Evolutionary conservation across 37 sponge, comb jelly and placozoan species (phyloP), one percentile per base, ranked within the genome.

Genomic region (Oscarella lobularis): DNA sequence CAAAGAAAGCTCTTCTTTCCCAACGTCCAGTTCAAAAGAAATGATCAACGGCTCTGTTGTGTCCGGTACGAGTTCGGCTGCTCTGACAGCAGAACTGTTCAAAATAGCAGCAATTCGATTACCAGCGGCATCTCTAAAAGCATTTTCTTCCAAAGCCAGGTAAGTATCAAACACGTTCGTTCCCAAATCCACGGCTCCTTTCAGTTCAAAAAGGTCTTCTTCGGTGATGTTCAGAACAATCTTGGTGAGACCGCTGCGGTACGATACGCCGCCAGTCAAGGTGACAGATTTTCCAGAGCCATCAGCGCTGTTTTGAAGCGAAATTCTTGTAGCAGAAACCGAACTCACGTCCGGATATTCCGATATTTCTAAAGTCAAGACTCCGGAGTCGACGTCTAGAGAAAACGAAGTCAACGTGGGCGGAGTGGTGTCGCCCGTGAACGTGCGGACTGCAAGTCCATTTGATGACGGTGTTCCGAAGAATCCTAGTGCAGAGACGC

Each of bases 361-460:
- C 30, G 82, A 76, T 74, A 94, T 89, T 31, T 83, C 40, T 0
- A 94, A 38, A 37, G 77, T 77, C 76, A 94, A 77, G 39, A 60
- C 66, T 3, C 85, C 88, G 36, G 76, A 78, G 76, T 89, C 80
- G 0, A 94, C 81, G 74, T 94, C 88, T 41, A 94, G 81, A 75
- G 80, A 77, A 66, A 94, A 94, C 30, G 65, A 75, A 39, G 77
- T 66, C n/a, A 94, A 30, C 33, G 67, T 66, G 9, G 95, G 95
- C 37, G 79, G 73, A 54, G 90, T 87, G 0, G 79, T 66, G 41
- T 94, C 95, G 0, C 54, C 66, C 9, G 78, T 69, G 1, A 89
- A 73, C 6, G 20, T 39, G 38, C 33, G 39, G 39, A 80, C 85
- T 66, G 3, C 4, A 9, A 81, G 5, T 0, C 75, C 76, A 77